A percentile compares a stretch with the other conserved stretches of the same genome.
phyloP scores from a whole-genome alignment of 2,797 vertebrate genomes.

The Sebastolobus alascanus region DNA sequence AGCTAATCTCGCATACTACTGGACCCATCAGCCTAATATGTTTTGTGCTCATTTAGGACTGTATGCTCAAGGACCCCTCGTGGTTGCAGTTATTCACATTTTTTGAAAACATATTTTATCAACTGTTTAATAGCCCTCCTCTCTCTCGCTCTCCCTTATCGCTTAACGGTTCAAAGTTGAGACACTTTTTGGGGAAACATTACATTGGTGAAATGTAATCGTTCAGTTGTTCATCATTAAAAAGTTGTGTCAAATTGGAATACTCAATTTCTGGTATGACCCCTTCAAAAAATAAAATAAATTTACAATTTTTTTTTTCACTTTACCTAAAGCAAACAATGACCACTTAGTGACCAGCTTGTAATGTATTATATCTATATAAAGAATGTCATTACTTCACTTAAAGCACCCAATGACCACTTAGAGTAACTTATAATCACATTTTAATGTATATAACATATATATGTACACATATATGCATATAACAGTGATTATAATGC shows the following conservation, averaged over 20 bases:
- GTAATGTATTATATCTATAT: no score
- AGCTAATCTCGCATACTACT: background rate
- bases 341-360: no score
- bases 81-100: no score
- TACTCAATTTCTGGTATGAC: background rate
- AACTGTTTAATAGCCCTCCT: no score
- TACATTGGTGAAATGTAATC: background rate
- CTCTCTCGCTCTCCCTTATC: no score
- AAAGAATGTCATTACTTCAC: background rate
- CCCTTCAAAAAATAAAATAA: no score
- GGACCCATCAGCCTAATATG: no score
- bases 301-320: background rate
- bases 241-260: no score
- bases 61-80: no score
- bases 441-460: background rate
- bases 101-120: background rate
- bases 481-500: background rate
- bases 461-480: no score
- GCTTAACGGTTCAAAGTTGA: background rate
- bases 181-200: background rate
- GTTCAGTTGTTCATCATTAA: no score
- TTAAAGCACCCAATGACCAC: background rate
- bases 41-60: no score
- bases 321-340: background rate
- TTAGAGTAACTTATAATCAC: background rate